phyloP scores from a whole-genome alignment of 1,140 invertebrate genomes.

The Zaprionus africanus region DNA sequence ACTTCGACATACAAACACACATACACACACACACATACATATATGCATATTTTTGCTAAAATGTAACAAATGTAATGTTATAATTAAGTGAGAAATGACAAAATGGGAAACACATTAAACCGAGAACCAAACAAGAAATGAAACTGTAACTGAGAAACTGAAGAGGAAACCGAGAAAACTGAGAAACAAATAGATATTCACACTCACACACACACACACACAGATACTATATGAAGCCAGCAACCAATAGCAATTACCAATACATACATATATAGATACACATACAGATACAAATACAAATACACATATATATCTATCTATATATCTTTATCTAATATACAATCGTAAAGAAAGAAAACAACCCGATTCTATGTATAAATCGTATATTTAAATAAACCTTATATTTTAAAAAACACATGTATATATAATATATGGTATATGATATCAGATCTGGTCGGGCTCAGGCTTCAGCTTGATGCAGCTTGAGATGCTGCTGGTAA shows the following conservation, averaged over 20 bases:
- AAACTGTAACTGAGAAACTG: constrained; percentile 42
- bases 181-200: constrained; percentile 31
- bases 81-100: constrained; percentile 34
- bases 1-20: neutral
- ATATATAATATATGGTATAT: neutral
- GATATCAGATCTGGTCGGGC: neutral
- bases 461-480: constrained; percentile 85
- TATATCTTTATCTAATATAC: constrained; percentile 19
- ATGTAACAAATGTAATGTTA: constrained; percentile 32
- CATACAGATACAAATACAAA: constrained; percentile 12
- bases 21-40: constrained; percentile 1
- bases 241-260: constrained; percentile 34
- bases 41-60: constrained; percentile 43
- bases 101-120: constrained; percentile 18
- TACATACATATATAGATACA: constrained; percentile 22
- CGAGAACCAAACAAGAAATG: constrained; percentile 32
- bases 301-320: constrained; percentile 15
- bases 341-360: constrained; percentile 32
- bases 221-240: constrained; percentile 15
- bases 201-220: constrained; percentile 15
- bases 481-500: constrained; percentile 92
- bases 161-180: constrained; percentile 37
- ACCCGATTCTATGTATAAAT: constrained; percentile 52
- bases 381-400: constrained; percentile 51
- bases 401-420: constrained; percentile 44